Evolutionary conservation across 2,113 vertebrate species (phyloP).

Genomic region (Phalacrocorax aristotelis): DNA sequence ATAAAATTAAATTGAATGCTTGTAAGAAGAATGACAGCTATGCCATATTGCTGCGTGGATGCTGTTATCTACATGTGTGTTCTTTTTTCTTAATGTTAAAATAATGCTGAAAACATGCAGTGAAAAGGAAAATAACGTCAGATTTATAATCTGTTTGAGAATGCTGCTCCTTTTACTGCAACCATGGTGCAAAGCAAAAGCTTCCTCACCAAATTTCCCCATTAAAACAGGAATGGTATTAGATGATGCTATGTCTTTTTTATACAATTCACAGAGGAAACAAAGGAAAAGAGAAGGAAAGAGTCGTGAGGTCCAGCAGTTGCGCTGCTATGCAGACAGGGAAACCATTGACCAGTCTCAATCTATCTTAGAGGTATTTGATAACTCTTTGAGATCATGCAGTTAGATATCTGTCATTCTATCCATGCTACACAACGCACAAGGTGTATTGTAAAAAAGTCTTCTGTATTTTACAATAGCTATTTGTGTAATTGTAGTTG

Average conservation of each 20-base stretch:
- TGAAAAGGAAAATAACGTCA: slow-evolving; percentile 12
- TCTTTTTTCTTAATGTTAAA: slow-evolving; percentile 35
- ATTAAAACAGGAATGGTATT: neutral
- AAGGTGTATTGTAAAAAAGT: neutral
- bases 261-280: neutral
- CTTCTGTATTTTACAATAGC: neutral
- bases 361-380: neutral
- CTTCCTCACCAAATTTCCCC: neutral
- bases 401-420: neutral
- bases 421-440: neutral
- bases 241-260: neutral
- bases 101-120: slow-evolving; percentile 25
- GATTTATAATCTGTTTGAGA: slow-evolving; percentile 12
- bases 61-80: neutral
- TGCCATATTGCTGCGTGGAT: slow-evolving; percentile 22
- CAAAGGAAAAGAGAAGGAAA: neutral
- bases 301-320: neutral
- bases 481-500: neutral
- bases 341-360: neutral
- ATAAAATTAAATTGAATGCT: neutral
- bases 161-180: slow-evolving; percentile 40
- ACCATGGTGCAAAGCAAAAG: neutral
- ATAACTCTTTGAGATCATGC: neutral
- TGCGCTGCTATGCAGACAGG: neutral
- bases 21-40: neutral